Conservation (phyloP, 2,113 vertebrate genomes). For the Pelvicachromis taeniatus region DNA sequence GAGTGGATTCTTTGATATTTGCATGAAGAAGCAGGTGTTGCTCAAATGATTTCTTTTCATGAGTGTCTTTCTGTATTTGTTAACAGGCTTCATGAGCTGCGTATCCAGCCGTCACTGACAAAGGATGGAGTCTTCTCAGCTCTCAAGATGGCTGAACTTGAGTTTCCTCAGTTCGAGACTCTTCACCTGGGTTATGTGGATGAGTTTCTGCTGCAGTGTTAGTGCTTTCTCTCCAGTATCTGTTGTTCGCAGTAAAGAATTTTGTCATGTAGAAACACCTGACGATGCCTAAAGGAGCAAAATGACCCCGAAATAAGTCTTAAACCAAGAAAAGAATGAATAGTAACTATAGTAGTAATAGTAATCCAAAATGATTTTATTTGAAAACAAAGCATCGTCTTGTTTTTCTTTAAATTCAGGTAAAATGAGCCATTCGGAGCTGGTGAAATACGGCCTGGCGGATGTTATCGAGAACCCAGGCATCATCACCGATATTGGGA, state of each 20-base stretch:
- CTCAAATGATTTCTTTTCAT: background rate
- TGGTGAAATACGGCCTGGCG: constrained; percentile 95
- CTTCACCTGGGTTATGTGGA: constrained; percentile 97
- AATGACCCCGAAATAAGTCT: background rate
- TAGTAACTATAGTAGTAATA: background rate
- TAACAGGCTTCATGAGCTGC: constrained; percentile 92
- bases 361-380: no score
- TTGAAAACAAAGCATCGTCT: background rate
- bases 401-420: constrained; percentile 65
- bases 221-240: constrained; percentile 41
- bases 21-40: fast-evolving
- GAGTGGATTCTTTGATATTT: background rate
- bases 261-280: background rate
- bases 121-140: constrained; percentile 99
- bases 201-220: constrained; percentile 96
- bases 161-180: constrained; percentile 98
- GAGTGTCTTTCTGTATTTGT: no score
- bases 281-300: no score
- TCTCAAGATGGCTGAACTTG: constrained; percentile 97
- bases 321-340: background rate
- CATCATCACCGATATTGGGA: constrained; percentile 97
- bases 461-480: constrained; percentile 98
- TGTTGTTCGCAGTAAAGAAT: no score
- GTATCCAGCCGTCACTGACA: constrained; percentile 96
- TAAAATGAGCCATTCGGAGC: constrained; percentile 94